Evolutionary conservation across 2,888 invertebrate species (phyloP), one percentile per base, ranked within the genome.

Genomic region (Imbricaverruca yamaguchii): DNA sequence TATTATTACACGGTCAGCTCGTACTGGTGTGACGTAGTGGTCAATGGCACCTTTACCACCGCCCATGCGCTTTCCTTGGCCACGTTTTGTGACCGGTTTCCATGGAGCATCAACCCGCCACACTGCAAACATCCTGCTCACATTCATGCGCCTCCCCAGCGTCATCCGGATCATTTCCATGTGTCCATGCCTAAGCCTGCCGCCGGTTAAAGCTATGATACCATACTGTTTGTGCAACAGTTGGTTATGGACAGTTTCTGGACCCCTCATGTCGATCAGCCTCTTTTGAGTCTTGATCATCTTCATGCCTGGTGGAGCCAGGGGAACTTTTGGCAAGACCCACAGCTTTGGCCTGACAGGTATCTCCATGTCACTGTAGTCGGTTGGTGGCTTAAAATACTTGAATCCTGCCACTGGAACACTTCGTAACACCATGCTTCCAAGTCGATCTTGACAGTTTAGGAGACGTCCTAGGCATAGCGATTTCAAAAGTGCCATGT

Each of bases 51-150:
- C 96, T 90, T 99, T 99, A 21, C 98, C 98, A 84, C 97, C 96
- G 13, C 98, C 98, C 94, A 97, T 95, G 85, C 96, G 90, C 84
- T 93, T 92, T 0, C 98, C 98, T 87, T 93, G 93, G 0, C 95
- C 94, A 89, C 91, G 87, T 82, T 93, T 95, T 0, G 95, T 94
- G 15, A 97, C 88, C 0, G 98, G 94, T 86, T 98, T 96, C 98
- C 98, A 99, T 0, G 98, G 97, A 0, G 95, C 89, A 85, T 96
- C 96, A 0, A 99, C 89, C 85, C 99, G 90, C 97, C 98, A 99
- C 59, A 95, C 89, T 0, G 97, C 96, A 90, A 98, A 99, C 93
- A 94, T 95, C 85, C 91, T 91, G 83, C 90, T 91, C 39, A 90
- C 88, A 85, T 97, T 93, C 85, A 98, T 90, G 85, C 93, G 92